Evolutionary conservation across 2,113 vertebrate species (phyloP).

Genomic region (Capreolus pygargus): DNA sequence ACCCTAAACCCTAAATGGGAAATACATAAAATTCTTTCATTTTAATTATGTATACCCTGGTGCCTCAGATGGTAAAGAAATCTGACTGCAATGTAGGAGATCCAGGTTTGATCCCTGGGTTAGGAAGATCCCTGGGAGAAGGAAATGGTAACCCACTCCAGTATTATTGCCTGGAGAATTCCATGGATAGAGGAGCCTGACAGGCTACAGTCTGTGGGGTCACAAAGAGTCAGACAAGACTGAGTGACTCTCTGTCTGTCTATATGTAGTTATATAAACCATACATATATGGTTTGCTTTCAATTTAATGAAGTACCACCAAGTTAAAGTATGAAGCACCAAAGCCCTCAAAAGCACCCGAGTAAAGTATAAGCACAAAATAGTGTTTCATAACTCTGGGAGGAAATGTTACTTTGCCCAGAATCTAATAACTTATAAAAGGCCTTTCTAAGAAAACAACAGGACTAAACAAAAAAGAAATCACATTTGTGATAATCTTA

Average conservation of each 20-base stretch:
- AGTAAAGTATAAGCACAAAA: background rate
- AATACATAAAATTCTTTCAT: background rate
- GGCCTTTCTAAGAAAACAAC: constrained; percentile 29
- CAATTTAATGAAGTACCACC: background rate
- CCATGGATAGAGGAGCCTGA: background rate
- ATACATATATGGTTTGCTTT: background rate
- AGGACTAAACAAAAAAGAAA: background rate
- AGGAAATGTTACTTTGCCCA: background rate
- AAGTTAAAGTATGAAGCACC: background rate
- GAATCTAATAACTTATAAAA: background rate
- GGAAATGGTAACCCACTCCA: background rate
- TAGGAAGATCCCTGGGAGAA: background rate
- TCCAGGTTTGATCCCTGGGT: background rate
- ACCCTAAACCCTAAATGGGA: background rate
- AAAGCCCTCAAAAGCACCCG: background rate
- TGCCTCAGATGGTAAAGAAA: background rate
- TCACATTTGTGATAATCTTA: background rate
- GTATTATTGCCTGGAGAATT: background rate
- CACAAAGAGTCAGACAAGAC: background rate
- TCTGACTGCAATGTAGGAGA: background rate
- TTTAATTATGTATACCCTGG: background rate
- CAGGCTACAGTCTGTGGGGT: background rate
- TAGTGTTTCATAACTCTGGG: background rate
- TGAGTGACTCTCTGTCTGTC: background rate
- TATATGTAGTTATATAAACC: background rate